These are phyloP conservation scores for Clunio marinus DNA, from an alignment of 2,888 invertebrate species.

Conservation along the genomic window DNA sequence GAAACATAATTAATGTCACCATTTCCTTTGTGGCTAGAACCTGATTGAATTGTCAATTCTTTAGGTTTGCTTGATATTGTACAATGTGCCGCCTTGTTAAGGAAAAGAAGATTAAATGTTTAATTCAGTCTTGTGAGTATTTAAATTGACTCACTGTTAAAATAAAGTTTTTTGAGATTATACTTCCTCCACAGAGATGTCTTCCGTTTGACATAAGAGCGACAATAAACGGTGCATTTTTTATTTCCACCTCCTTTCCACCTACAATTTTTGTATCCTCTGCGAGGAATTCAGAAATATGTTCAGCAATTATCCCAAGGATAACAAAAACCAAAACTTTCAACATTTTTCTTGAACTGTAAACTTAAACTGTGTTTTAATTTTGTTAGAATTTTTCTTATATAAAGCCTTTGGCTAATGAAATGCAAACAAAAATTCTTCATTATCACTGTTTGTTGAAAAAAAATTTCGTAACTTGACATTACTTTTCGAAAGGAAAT, in stretches of 20 bases:
- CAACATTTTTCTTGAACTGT: not conserved
- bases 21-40: not conserved
- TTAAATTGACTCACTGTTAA: not conserved
- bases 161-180: not conserved
- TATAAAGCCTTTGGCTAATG: not conserved
- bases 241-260: not conserved
- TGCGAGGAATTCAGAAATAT: too few species aligned
- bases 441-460: too few species aligned
- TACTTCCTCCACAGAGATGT: slow-evolving; percentile 15
- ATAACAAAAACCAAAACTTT: not conserved
- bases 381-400: not conserved
- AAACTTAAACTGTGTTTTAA: not conserved
- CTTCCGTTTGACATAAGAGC: not conserved
- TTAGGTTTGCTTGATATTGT: not conserved
- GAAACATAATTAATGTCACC: not conserved
- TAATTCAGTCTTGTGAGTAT: not conserved
- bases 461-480: too few species aligned
- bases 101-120: not conserved
- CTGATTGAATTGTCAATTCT: not conserved
- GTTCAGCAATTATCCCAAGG: too few species aligned
- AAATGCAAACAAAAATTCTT: slow-evolving; percentile 13
- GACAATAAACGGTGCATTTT: not conserved
- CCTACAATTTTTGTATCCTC: not conserved
- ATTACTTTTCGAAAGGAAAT: too few species aligned
- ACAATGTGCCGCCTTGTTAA: not conserved